A percentile compares a stretch with the other conserved stretches of the same genome.
phyloP scores from a whole-genome alignment of 1,140 invertebrate genomes.

The Eumaeus atala region DNA sequence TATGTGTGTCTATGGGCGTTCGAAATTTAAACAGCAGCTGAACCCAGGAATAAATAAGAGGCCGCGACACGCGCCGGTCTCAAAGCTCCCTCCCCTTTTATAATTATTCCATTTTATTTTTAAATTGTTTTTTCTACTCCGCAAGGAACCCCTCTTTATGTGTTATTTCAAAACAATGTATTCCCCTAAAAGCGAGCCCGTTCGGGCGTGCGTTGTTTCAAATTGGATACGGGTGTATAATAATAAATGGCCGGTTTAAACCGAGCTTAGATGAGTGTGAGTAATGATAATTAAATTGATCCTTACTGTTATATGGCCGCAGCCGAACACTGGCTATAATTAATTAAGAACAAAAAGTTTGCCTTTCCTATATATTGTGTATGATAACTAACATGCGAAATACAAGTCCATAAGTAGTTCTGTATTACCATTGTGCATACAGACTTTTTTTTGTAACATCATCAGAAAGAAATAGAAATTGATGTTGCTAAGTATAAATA shows the following conservation, averaged over 20 bases:
- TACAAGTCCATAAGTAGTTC: too few species aligned
- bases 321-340: not conserved
- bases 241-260: conserved; percentile 71
- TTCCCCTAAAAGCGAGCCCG: conserved; percentile 48
- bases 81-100: conserved; percentile 63
- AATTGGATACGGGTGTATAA: conserved; percentile 71
- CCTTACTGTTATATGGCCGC: conserved; percentile 33
- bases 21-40: conserved; percentile 45
- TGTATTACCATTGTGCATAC: too few species aligned
- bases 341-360: not conserved
- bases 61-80: conserved; percentile 60
- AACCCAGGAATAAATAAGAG: conserved; percentile 60
- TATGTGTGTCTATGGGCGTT: conserved; percentile 27
- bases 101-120: conserved; percentile 74
- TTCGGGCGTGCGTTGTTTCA: conserved; percentile 64
- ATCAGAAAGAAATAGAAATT: too few species aligned
- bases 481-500: too few species aligned
- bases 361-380: not conserved
- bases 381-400: not conserved
- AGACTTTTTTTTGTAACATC: too few species aligned
- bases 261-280: conserved; percentile 53
- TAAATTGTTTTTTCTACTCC: conserved; percentile 70
- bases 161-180: conserved; percentile 61
- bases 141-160: conserved; percentile 55
- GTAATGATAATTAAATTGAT: conserved; percentile 71